Evolutionary conservation across 2,113 vertebrate species (phyloP).

Genomic region (Triplophysa siluroides): DNA sequence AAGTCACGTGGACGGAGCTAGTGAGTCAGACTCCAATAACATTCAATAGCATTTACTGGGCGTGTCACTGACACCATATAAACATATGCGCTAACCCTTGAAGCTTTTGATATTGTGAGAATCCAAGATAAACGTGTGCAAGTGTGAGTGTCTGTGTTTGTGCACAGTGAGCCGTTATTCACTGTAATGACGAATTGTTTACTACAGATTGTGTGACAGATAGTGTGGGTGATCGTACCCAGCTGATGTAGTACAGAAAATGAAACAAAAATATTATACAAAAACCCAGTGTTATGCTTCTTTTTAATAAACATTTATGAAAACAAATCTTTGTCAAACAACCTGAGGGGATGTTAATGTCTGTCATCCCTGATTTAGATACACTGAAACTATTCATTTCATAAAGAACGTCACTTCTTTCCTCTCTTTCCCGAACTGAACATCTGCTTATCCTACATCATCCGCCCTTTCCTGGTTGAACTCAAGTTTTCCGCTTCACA

Average conservation of each 20-base stretch:
- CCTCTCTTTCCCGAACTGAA: no score
- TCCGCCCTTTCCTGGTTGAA: background rate
- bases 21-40: background rate
- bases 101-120: background rate
- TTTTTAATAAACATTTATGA: background rate
- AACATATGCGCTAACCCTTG: background rate
- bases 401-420: no score
- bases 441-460: no score
- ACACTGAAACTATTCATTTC: background rate
- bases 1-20: background rate
- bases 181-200: slow-evolving; percentile 6
- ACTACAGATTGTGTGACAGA: background rate
- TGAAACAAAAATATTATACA: background rate
- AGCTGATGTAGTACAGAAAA: background rate
- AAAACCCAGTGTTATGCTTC: background rate
- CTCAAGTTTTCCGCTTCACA: background rate
- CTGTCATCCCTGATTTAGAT: background rate
- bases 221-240: background rate
- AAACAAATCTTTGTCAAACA: background rate
- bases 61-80: background rate
- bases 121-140: background rate
- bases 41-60: background rate
- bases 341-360: no score
- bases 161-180: background rate
- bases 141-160: background rate